phyloP scores from a whole-genome alignment of 2,888 invertebrate species.

The Palloptera scutellata region DNA sequence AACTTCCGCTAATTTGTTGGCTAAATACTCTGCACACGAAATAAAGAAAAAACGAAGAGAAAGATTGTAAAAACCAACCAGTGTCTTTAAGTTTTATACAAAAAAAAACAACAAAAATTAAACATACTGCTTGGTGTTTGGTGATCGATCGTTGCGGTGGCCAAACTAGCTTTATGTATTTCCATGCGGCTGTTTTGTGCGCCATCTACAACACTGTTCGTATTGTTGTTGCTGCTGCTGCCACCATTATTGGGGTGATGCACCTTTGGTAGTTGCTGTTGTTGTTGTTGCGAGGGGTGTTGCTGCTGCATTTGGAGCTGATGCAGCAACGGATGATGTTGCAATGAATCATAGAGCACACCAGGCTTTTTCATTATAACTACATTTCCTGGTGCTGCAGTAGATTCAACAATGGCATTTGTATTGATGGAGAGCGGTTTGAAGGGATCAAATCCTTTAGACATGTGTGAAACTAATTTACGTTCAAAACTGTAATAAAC shows the following conservation, averaged over 20 bases:
- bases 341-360: conserved; percentile 57
- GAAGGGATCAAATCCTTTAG: conserved; percentile 62
- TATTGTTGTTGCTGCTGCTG: conserved; percentile 35
- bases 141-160: conserved; percentile 56
- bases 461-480: conserved; percentile 60
- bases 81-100: neutral
- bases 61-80: conserved; percentile 3
- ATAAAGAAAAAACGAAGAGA: conserved; percentile 8
- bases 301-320: conserved; percentile 44
- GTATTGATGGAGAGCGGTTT: conserved; percentile 61
- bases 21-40: conserved; percentile 43
- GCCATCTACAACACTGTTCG: conserved; percentile 51
- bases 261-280: conserved; percentile 21
- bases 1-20: conserved; percentile 40
- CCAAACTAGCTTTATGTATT: conserved; percentile 59
- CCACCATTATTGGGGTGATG: conserved; percentile 36
- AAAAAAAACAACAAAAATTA: neutral
- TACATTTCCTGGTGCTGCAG: conserved; percentile 35
- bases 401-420: conserved; percentile 37
- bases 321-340: conserved; percentile 57
- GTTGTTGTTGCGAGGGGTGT: conserved; percentile 40
- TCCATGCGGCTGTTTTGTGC: conserved; percentile 59
- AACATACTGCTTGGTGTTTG: conserved; percentile 51
- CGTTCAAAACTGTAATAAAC: conserved; percentile 54
- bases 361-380: conserved; percentile 50